These are phyloP conservation scores for Elegia similella DNA, from an alignment of 2,888 invertebrate genomes.

Conservation along the genomic window DNA sequence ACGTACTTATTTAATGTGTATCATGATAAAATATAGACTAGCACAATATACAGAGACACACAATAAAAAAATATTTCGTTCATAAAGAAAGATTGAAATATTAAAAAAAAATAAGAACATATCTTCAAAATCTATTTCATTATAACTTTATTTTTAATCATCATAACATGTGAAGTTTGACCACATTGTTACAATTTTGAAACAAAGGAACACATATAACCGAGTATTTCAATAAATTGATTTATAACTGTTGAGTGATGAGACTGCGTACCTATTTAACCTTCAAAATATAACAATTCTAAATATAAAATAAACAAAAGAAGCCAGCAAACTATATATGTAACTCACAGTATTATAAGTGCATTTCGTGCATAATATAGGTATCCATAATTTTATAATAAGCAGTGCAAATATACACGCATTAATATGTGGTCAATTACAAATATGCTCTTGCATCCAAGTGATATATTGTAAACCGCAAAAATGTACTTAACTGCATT, in stretches of 20 bases:
- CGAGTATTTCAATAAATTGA: neutral
- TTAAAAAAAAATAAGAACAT: neutral
- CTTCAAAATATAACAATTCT: constrained; percentile 20
- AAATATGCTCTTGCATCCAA: neutral
- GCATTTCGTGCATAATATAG: constrained; percentile 67
- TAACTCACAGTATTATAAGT: constrained; percentile 52
- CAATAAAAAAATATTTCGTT: neutral
- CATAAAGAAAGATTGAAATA: neutral
- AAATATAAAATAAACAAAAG: constrained; percentile 47
- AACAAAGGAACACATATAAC: neutral
- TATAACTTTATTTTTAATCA: neutral
- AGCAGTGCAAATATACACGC: constrained; percentile 74
- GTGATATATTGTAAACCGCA: neutral
- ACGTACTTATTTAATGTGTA: neutral
- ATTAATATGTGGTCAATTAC: constrained; percentile 38
- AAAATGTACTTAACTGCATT: too few relatives aligned
- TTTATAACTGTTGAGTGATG: neutral
- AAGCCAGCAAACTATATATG: constrained; percentile 71
- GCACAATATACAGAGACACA: neutral
- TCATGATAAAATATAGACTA: neutral
- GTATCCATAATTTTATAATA: constrained; percentile 61
- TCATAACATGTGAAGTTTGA: neutral
- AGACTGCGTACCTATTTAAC: neutral
- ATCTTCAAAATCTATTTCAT: neutral
- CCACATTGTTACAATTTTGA: neutral